A percentile compares a stretch with the other conserved stretches of the same genome.
Conservation (phyloP, 2,113 vertebrate species). For the Dasyornis broadbenti region DNA sequence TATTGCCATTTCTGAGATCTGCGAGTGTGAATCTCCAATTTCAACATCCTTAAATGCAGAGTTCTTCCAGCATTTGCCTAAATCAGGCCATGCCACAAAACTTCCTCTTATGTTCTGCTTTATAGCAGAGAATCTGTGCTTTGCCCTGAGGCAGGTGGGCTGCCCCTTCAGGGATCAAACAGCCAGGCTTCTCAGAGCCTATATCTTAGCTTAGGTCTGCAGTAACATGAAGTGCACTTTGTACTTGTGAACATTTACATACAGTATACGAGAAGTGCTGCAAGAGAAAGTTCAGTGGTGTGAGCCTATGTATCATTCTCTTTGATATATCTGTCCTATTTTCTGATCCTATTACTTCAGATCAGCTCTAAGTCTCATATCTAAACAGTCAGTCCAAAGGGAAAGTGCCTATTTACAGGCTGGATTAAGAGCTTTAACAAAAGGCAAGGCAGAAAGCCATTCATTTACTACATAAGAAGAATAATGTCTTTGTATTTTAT, state of each 20-base stretch:
- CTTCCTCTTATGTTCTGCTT: fast-evolving
- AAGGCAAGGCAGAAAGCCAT: constrained; percentile 22
- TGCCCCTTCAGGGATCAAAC: neutral
- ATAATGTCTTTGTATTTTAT: constrained; percentile 27
- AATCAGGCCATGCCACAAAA: neutral
- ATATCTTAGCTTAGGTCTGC: neutral
- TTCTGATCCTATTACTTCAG: constrained; percentile 56
- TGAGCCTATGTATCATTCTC: constrained; percentile 23
- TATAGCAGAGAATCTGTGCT: neutral
- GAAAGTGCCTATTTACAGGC: constrained; percentile 45
- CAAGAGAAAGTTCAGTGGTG: neutral
- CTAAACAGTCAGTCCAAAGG: constrained; percentile 46
- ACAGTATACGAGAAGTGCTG: neutral
- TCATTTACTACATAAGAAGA: constrained; percentile 20
- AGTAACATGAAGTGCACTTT: neutral
- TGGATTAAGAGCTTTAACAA: constrained; percentile 55
- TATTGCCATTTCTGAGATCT: neutral
- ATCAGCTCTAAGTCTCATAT: constrained; percentile 37
- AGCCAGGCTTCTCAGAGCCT: neutral
- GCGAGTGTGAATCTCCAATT: neutral
- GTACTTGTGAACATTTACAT: constrained; percentile 1
- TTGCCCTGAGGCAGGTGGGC: neutral
- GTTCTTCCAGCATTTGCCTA: neutral
- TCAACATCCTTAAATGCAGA: neutral
- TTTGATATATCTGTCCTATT: constrained; percentile 52